Conservation (phyloP, 1,140 invertebrate species). For the Penaeus indicus region DNA sequence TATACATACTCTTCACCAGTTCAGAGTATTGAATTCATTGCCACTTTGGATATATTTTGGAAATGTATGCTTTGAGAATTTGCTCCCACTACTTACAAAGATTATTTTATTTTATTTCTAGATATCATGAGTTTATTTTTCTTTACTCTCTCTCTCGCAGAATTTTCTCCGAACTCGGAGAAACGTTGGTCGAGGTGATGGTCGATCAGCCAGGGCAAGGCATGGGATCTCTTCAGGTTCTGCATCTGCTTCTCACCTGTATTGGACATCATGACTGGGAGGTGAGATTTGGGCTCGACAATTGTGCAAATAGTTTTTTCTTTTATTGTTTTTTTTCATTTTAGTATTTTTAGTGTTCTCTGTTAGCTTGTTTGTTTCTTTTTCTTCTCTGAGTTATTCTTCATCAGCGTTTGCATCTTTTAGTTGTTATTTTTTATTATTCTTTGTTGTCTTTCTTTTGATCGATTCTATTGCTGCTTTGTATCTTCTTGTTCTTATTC, state of each 20-base stretch:
- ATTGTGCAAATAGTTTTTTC: not conserved
- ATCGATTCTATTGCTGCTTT: too few relatives aligned
- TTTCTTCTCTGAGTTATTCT: too few relatives aligned
- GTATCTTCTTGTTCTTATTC: too few relatives aligned
- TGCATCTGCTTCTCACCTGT: conserved; percentile 92
- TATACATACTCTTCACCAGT: too few relatives aligned
- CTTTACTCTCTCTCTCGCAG: conserved; percentile 76
- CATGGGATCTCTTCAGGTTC: conserved; percentile 82
- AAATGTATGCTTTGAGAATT: not conserved
- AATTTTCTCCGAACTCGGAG: conserved; percentile 94
- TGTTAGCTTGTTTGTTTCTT: too few relatives aligned
- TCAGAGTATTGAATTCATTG: too few relatives aligned
- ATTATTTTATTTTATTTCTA: not conserved
- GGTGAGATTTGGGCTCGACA: conserved; percentile 70
- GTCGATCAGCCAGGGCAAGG: conserved; percentile 74
- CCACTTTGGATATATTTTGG: not conserved
- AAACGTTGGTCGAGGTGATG: conserved; percentile 90
- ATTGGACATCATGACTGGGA: conserved; percentile 98
- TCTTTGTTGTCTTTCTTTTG: too few relatives aligned
- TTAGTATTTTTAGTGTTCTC: not conserved
- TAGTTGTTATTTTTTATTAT: too few relatives aligned
- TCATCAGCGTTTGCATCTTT: too few relatives aligned
- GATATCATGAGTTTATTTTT: conserved; percentile 43
- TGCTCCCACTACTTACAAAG: not conserved
- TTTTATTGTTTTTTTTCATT: not conserved